Evolutionary conservation across 2,113 vertebrate species (phyloP).

Genomic region (Raphicerus campestris): DNA sequence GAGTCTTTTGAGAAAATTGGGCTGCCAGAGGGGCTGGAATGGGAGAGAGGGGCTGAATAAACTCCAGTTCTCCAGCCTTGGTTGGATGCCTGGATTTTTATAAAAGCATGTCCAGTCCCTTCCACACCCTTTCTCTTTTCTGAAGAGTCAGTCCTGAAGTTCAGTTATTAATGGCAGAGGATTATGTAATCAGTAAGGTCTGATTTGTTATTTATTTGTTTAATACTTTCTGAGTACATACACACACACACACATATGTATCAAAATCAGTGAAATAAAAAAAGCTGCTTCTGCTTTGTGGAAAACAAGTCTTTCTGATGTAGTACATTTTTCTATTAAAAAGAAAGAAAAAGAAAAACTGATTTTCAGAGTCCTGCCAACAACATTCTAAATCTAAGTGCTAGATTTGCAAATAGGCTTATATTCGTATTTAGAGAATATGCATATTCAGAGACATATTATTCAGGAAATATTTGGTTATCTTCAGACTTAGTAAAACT

Average conservation of each 20-base stretch:
- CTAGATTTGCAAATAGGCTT: slow-evolving; percentile 72
- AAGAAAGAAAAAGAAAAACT: not conserved
- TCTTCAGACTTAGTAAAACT: slow-evolving; percentile 69
- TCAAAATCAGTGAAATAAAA: slow-evolving; percentile 5
- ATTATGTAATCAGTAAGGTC: not conserved
- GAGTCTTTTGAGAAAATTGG: not conserved
- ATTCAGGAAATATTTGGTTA: slow-evolving; percentile 75
- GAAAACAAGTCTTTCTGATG: slow-evolving; percentile 67
- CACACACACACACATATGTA: not conserved
- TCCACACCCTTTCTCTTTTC: not conserved
- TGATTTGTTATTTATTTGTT: not conserved
- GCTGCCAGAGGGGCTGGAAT: not conserved
- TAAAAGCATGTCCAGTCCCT: too few relatives aligned
- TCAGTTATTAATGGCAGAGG: not conserved
- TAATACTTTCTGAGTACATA: not conserved
- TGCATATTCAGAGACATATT: slow-evolving; percentile 75
- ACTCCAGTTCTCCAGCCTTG: not conserved
- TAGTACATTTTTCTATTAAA: slow-evolving; percentile 65
- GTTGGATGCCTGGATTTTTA: not conserved
- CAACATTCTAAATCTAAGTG: slow-evolving; percentile 62
- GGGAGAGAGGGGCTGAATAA: not conserved
- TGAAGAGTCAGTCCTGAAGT: not conserved
- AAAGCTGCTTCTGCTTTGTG: slow-evolving; percentile 43
- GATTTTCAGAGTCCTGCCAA: slow-evolving; percentile 64
- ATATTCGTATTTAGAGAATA: slow-evolving; percentile 70